A percentile compares a stretch with the other conserved stretches of the same genome.
Evolutionary conservation across 2,888 invertebrate genomes (phyloP).

Genomic region (Trichogramma evanescens): DNA sequence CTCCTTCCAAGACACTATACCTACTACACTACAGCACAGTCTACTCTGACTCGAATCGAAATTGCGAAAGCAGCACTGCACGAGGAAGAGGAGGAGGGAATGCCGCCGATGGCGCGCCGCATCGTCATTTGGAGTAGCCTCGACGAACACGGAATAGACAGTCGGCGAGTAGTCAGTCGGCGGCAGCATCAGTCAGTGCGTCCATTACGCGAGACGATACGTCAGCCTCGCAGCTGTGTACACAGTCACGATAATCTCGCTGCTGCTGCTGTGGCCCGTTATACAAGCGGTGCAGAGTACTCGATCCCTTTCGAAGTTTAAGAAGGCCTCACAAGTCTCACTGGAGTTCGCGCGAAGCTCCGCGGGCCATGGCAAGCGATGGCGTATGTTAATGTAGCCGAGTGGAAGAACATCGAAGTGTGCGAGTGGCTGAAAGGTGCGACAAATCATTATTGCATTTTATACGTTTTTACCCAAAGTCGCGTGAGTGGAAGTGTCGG

Average conservation of each 20-base stretch:
- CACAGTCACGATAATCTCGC: not conserved
- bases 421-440: conserved; percentile 85
- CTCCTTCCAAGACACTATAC: too few species aligned
- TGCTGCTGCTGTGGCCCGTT: conserved; percentile 5
- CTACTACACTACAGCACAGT: too few species aligned
- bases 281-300: conserved; percentile 2
- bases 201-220: too few species aligned
- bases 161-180: too few species aligned
- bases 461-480: not conserved
- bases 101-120: too few species aligned
- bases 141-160: too few species aligned
- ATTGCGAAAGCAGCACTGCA: too few species aligned
- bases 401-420: conserved; percentile 86
- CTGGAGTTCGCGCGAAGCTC: conserved; percentile 1
- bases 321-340: conserved; percentile 15
- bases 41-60: too few species aligned
- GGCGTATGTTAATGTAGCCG: conserved; percentile 79
- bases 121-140: too few species aligned
- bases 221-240: too few species aligned
- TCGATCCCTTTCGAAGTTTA: not conserved
- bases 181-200: too few species aligned
- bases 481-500: conserved; percentile 2
- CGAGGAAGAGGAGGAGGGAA: too few species aligned
- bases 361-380: conserved; percentile 46
- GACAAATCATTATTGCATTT: conserved; percentile 11